These are phyloP conservation scores for Gila robusta DNA, from an alignment of 2,797 vertebrate genomes.

Conservation along the genomic window DNA sequence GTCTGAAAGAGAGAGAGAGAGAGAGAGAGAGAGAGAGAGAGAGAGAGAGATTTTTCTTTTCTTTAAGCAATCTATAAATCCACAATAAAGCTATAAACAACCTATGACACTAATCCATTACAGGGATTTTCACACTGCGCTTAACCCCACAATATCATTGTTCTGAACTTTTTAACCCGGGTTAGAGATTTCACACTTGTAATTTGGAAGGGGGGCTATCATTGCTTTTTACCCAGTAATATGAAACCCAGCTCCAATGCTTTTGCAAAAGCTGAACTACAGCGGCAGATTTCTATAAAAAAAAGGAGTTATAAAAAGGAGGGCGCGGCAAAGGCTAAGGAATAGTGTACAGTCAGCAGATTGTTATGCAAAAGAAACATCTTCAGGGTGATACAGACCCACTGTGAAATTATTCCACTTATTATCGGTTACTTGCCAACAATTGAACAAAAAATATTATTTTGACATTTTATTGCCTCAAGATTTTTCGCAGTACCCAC, in stretches of 20 bases:
- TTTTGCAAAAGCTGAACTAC: constrained; percentile 7
- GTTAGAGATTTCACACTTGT: background rate
- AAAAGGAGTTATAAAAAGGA: background rate
- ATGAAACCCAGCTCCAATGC: background rate
- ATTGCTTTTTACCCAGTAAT: background rate
- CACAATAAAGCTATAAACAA: constrained; percentile 5
- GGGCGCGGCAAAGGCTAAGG: background rate
- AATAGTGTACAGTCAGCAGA: background rate
- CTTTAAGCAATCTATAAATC: constrained; percentile 40
- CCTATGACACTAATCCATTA: background rate
- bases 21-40: background rate
- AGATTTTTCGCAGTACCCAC: background rate
- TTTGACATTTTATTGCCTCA: background rate
- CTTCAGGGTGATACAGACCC: background rate
- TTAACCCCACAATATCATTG: background rate
- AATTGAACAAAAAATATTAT: background rate
- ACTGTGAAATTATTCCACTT: background rate
- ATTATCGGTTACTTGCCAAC: background rate
- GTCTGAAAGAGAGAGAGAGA: constrained; percentile 6
- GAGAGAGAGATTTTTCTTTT: constrained; percentile 25
- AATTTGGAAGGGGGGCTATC: background rate
- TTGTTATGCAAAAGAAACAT: background rate
- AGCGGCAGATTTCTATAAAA: background rate
- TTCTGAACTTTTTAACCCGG: background rate
- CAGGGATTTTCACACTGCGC: background rate